Conservation (phyloP, 2,888 invertebrate genomes). For the Drosophila pseudotalamancana region DNA sequence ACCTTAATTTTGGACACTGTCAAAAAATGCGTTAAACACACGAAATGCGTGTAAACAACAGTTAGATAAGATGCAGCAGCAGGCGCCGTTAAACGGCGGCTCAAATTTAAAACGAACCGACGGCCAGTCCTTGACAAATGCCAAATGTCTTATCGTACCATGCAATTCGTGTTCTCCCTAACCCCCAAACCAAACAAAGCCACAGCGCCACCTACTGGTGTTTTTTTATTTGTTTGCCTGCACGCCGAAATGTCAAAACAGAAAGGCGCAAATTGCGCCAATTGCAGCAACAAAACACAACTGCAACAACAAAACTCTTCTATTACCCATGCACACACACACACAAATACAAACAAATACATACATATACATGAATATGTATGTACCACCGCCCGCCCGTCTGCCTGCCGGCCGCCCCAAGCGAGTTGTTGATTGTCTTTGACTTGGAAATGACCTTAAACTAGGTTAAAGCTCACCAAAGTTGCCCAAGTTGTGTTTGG, state of each 20-base stretch:
- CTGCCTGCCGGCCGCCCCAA: conserved; percentile 8
- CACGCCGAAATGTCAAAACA: conserved; percentile 44
- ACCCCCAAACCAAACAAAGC: not conserved
- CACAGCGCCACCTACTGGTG: not conserved
- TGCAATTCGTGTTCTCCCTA: conserved; percentile 9
- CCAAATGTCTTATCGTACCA: conserved; percentile 33
- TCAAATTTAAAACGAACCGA: conserved; percentile 1
- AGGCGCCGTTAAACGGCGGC: not conserved
- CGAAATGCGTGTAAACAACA: conserved; percentile 39
- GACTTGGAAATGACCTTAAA: conserved; percentile 82
- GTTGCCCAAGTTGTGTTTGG: conserved; percentile 47
- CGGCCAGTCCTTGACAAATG: conserved; percentile 61
- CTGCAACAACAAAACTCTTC: conserved; percentile 18
- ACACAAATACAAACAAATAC: not conserved
- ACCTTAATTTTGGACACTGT: conserved; percentile 67
- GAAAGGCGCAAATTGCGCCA: conserved; percentile 30
- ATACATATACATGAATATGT: not conserved
- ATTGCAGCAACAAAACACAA: conserved; percentile 13
- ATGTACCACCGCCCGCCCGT: not conserved
- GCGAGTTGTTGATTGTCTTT: conserved; percentile 65
- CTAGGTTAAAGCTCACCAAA: conserved; percentile 82
- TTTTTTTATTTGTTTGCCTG: conserved; percentile 21
- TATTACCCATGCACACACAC: conserved; percentile 7
- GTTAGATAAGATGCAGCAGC: conserved; percentile 38
- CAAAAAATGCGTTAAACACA: conserved; percentile 42